Evolutionary conservation across 2,888 invertebrate species (phyloP).

Genomic region (Eupeodes latifasciatus): DNA sequence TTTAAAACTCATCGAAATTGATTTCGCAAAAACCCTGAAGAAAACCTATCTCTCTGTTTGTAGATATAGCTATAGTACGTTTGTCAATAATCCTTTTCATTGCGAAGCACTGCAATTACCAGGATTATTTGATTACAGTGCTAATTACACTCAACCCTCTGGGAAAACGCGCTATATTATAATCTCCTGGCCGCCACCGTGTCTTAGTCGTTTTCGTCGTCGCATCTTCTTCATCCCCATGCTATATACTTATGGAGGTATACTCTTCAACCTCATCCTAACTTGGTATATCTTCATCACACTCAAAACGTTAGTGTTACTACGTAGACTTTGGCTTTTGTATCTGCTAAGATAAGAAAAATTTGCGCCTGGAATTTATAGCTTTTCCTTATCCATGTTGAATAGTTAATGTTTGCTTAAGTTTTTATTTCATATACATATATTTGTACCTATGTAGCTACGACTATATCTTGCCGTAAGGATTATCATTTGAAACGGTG

Average conservation of each 20-base stretch:
- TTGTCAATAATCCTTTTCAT: conserved; percentile 77
- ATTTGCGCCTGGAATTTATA: conserved; percentile 66
- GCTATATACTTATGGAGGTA: too few species aligned
- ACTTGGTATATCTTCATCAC: conserved; percentile 29
- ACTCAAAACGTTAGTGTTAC: conserved; percentile 21
- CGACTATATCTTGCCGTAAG: conserved; percentile 34
- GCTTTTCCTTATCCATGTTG: conserved; percentile 72
- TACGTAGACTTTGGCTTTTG: conserved; percentile 53
- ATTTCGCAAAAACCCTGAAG: conserved; percentile 45
- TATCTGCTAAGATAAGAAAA: conserved; percentile 66
- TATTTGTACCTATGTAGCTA: conserved; percentile 2
- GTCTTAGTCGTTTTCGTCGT: neutral
- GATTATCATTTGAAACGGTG: conserved; percentile 59
- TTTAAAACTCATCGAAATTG: conserved; percentile 46
- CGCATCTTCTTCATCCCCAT: neutral
- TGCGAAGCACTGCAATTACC: conserved; percentile 78
- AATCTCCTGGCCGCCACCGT: conserved; percentile 16
- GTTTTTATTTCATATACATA: conserved; percentile 74
- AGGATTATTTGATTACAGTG: conserved; percentile 79
- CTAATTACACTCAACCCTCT: conserved; percentile 66
- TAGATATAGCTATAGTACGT: neutral
- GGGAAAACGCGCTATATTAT: conserved; percentile 25
- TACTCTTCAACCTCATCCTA: conserved; percentile 1
- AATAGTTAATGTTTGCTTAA: conserved; percentile 75
- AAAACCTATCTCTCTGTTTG: neutral